Percentiles rank a stretch among this genome's conserved stretches.
Conservation (phyloP, 2,888 invertebrate species). For the Eristalis intricaria region DNA sequence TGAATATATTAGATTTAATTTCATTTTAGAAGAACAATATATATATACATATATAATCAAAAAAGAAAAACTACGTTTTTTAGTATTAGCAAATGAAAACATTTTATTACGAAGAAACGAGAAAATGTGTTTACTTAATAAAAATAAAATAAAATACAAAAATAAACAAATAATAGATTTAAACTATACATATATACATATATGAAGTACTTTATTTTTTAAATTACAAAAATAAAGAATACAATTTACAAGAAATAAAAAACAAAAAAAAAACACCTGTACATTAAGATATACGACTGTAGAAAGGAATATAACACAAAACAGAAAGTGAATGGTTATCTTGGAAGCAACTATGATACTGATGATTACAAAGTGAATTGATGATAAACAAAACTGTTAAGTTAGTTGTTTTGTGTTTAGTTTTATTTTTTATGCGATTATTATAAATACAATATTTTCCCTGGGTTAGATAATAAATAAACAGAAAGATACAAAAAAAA, state of each 20-base stretch:
- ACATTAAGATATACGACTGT: neutral
- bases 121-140: slow-evolving; percentile 55
- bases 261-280: slow-evolving; percentile 5
- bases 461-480: slow-evolving; percentile 53
- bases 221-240: slow-evolving; percentile 47
- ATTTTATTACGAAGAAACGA: slow-evolving; percentile 47
- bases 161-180: slow-evolving; percentile 50
- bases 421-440: slow-evolving; percentile 32
- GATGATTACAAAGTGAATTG: slow-evolving; percentile 45
- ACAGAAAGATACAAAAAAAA: slow-evolving; percentile 41
- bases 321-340: slow-evolving; percentile 15
- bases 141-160: slow-evolving; percentile 9
- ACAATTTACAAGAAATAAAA: slow-evolving; percentile 38
- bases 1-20: slow-evolving; percentile 60
- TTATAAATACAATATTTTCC: slow-evolving; percentile 17
- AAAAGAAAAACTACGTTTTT: slow-evolving; percentile 59
- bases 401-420: slow-evolving; percentile 37
- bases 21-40: slow-evolving; percentile 34
- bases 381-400: slow-evolving; percentile 21
- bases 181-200: slow-evolving; percentile 61
- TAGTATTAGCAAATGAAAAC: slow-evolving; percentile 57
- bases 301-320: neutral
- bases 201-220: slow-evolving; percentile 57
- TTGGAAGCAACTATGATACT: slow-evolving; percentile 23
- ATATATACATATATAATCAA: slow-evolving; percentile 45